Base-by-base conservation (phyloP, 2,888 invertebrate species). In the Dasysyrphus albostriatus region DNA sequence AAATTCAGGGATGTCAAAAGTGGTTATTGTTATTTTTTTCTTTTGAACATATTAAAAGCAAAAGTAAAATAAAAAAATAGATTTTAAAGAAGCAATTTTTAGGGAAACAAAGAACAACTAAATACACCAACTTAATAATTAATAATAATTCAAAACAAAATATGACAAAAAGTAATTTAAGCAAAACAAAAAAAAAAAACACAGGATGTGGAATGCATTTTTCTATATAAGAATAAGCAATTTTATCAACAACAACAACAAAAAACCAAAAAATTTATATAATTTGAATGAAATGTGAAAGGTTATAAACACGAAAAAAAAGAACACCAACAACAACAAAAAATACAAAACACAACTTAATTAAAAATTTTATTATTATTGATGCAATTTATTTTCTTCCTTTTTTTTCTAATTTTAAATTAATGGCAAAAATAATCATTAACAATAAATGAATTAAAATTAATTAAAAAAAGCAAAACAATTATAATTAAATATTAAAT, bases 301-400 rank as follows among this genome's bases (percentile, higher is more conserved):
- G 16, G 51, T 69, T 65, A 44, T 29, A 32, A 75, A 49, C 24
- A 56, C 42, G 4, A 39, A 44, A n/a, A n/a, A 65, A 78, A 37
- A 59, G n/a, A 59, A 39, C 39, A 61, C 39, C 37, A 59, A 59
- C 58, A 58, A 37, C 2, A 54, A 32, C n/a, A 56, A 56, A 19
- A 51, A 49, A 14, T 56, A 69, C 24, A 58, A 39, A 67, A 61
- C 39, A 83, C 54, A 79, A 79, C 34, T 70, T 72, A 79, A 76
- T 69, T 69, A 51, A 39, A n/a, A 69, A 39, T 54, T 32, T 67
- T 51, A 51, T 51, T 51, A 79, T 63, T 70, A 84, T 76, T 84
- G 81, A 84, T 84, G 84, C 84, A 84, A 84, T 84, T 84, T 82
- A 76, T 73, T 85, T 85, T 82, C 77, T 85, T 85, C 82, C 82